These are phyloP conservation scores for Sepioteuthis lessoniana DNA, from an alignment of 2,888 invertebrate species.

Conservation along the genomic window DNA sequence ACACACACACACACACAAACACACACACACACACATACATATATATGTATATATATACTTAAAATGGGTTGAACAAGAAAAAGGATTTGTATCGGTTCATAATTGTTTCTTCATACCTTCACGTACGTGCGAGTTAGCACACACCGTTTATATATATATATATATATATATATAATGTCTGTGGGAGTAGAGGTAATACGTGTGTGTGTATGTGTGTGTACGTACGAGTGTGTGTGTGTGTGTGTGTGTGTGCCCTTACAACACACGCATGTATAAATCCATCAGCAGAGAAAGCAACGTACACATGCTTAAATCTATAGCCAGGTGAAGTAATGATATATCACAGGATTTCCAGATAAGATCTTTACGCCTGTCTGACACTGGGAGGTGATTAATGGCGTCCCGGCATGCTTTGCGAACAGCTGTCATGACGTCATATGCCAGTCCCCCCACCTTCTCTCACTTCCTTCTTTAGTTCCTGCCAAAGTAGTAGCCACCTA, in stretches of 20 bases:
- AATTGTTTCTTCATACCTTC: background rate
- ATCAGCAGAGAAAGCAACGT: background rate
- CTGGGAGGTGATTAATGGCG: conserved; percentile 23
- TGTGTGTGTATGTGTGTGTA: background rate
- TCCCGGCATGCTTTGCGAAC: conserved; percentile 23
- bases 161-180: background rate
- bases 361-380: conserved; percentile 33
- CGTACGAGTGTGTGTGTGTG: background rate
- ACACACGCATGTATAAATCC: background rate
- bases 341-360: background rate
- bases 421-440: conserved; percentile 21
- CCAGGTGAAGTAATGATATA: conserved; percentile 23
- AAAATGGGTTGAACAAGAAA: background rate
- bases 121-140: background rate
- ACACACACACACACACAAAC: no score
- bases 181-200: background rate
- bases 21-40: no score
- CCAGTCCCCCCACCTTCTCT: background rate
- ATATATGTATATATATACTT: background rate
- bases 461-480: background rate
- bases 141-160: background rate
- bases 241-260: background rate
- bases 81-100: background rate
- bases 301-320: background rate
- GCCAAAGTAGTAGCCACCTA: background rate